phyloP scores from a whole-genome alignment of 2,888 invertebrate species.

The Timema cristinae region DNA sequence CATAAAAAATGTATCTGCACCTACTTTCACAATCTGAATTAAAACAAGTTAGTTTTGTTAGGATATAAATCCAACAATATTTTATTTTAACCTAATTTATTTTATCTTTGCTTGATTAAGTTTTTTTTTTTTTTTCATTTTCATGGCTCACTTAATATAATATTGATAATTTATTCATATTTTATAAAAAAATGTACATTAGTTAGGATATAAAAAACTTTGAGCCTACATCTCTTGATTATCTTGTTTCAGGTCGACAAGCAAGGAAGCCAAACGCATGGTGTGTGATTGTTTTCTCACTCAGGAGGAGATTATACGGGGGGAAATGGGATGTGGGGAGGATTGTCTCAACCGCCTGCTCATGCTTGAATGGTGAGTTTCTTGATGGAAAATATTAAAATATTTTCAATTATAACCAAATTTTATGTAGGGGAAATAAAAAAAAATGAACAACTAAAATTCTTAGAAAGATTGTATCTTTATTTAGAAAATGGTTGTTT shows the following conservation, averaged over 20 bases:
- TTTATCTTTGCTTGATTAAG: constrained; percentile 11
- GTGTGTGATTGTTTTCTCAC: constrained; percentile 91
- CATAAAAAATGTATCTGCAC: not conserved
- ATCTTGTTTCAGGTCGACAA: constrained; percentile 54
- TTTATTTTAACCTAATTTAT: not conserved
- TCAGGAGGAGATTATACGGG: constrained; percentile 78
- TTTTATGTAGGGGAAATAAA: too few relatives aligned
- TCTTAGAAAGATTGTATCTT: too few relatives aligned
- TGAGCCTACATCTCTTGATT: constrained; percentile 26
- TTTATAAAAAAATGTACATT: too few relatives aligned
- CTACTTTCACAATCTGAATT: not conserved
- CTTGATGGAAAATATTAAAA: too few relatives aligned
- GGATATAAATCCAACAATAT: not conserved
- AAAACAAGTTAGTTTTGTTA: not conserved
- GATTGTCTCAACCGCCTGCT: constrained; percentile 94
- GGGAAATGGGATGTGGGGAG: constrained; percentile 87
- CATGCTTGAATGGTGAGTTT: constrained; percentile 92
- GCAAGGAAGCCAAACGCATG: constrained; percentile 91
- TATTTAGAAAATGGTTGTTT: too few relatives aligned
- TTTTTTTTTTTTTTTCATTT: too few relatives aligned
- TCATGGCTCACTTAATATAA: too few relatives aligned
- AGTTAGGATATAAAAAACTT: not conserved
- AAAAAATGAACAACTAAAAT: too few relatives aligned
- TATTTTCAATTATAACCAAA: too few relatives aligned
- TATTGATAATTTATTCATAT: too few relatives aligned